Evolutionary conservation across 2,797 vertebrate species (phyloP), one percentile per base, ranked within the genome.

Genomic region (Molossus alvarezi): DNA sequence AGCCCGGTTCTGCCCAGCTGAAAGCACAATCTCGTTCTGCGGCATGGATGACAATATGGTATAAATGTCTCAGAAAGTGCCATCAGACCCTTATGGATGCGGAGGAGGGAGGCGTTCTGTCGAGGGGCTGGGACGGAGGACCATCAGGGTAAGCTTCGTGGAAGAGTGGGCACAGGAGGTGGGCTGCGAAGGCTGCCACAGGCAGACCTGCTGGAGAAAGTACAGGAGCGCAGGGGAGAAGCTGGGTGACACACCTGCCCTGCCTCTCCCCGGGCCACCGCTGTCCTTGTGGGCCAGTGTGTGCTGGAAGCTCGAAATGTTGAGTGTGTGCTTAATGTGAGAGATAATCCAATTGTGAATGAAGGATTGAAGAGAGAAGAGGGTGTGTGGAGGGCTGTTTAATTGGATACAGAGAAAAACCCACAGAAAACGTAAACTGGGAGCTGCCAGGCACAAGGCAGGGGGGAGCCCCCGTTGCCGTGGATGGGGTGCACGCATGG

Each of bases 31-130:
- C 83, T 88, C 51, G 69, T 79, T 51, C 57, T 21, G 2, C 48
- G 53, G 3, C 72, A 18, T 0, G 9, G 57, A 58, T 20, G 25
- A 29, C 21, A 25, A 18, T 8, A 0, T 0, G 1, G 25, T n/a
- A 29, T 27, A 27, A 77, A 65, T 14, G 58, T 51, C 11, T 84
- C 58, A 12, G 29, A 48, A 69, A 76, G 6, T 7, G 29, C n/a
- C 86, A 3, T n/a, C 13, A 9, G 55, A 12, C 53, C 55, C 21
- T n/a, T 25, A 9, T 0, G 7, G 67, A n/a, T 37, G 48, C 33
- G 55, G 73, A 73, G 41, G 25, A 95, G 25, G 57, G 41, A n/a
- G 60, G 45, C 6, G 5, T 25, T 77, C 11, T 12, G 33, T 1
- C 3, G 9, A 64, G 33, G 85, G 29, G 29, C 29, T 60, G 73